These are phyloP conservation scores for Cepaea nemoralis DNA, from an alignment of 1,140 invertebrate species.

Conservation along the genomic window DNA sequence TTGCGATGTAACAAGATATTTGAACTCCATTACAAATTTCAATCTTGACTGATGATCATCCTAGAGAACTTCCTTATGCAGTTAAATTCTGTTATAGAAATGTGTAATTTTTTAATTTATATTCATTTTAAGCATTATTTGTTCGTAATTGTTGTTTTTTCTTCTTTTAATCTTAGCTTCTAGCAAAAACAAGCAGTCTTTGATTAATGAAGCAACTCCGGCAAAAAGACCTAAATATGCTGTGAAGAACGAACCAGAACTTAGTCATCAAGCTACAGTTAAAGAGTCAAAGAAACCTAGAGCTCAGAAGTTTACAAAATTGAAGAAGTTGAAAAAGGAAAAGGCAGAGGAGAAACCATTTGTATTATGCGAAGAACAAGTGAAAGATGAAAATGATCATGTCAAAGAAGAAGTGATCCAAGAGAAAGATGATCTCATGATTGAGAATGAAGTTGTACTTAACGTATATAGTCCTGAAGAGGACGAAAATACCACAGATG, in stretches of 20 bases:
- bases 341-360: too few species aligned
- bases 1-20: too few species aligned
- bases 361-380: not conserved
- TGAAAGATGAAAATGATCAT: constrained; percentile 9
- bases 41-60: too few species aligned
- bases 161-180: not conserved
- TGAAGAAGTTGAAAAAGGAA: constrained; percentile 3
- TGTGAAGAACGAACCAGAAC: not conserved
- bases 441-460: not conserved
- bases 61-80: too few species aligned
- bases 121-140: too few species aligned
- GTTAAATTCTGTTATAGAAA: too few species aligned
- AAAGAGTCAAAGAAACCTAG: constrained; percentile 9
- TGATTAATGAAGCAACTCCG: not conserved
- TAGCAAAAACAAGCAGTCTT: not conserved
- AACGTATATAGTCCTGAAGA: not conserved
- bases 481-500: not conserved
- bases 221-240: not conserved
- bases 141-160: too few species aligned
- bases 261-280: not conserved
- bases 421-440: not conserved
- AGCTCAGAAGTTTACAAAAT: constrained; percentile 15
- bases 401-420: not conserved
- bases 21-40: too few species aligned
- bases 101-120: too few species aligned